phyloP scores from a whole-genome alignment of 2,797 vertebrate genomes.

The Pagetopsis macropterus region DNA sequence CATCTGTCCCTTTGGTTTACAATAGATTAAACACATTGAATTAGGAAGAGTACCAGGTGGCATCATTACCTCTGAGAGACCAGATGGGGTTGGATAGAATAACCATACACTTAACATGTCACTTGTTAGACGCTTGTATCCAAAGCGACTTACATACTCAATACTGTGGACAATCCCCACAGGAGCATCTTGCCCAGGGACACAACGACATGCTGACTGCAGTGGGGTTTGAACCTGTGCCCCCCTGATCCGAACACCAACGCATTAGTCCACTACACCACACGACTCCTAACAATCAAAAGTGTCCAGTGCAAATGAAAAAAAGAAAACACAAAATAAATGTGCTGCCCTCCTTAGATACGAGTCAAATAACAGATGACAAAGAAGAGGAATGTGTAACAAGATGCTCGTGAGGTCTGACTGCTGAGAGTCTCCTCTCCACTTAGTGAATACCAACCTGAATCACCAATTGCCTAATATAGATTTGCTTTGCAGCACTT shows the following conservation, averaged over 20 bases:
- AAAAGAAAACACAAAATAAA: background rate
- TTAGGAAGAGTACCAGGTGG: conserved; percentile 6
- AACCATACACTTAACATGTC: background rate
- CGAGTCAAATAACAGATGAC: conserved; percentile 41
- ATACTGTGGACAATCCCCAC: too few species aligned
- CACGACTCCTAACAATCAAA: background rate
- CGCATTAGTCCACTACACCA: too few species aligned
- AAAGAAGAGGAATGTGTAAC: conserved; percentile 35
- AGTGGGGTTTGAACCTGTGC: too few species aligned
- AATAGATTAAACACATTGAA: conserved; percentile 11
- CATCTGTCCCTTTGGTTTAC: conserved; percentile 5
- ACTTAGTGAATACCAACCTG: background rate
- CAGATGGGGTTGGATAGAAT: background rate
- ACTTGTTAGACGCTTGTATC: too few species aligned
- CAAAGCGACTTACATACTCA: too few species aligned
- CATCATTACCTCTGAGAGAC: conserved; percentile 12
- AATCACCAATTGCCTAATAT: conserved; percentile 17
- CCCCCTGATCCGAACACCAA: too few species aligned
- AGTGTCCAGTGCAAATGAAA: background rate
- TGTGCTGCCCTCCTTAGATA: background rate
- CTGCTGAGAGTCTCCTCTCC: conserved; percentile 28
- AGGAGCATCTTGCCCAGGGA: too few species aligned
- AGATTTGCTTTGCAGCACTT: background rate
- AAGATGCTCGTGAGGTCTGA: conserved; percentile 34
- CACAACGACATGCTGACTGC: too few species aligned